Evolutionary conservation across 2,888 invertebrate genomes (phyloP), one percentile per base, ranked within the genome.

Genomic region (Conops quadrifasciatus): DNA sequence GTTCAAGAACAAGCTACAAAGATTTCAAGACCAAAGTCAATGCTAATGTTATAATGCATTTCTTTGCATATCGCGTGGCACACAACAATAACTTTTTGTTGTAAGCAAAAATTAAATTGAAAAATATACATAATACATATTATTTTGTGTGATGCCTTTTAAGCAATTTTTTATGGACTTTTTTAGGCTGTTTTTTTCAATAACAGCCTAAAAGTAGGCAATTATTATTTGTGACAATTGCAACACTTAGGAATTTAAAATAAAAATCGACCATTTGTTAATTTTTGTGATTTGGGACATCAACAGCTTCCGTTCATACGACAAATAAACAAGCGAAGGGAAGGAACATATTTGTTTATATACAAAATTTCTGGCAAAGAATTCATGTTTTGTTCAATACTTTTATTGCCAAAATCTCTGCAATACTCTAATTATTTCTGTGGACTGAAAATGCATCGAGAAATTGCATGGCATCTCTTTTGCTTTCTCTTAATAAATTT

Each of bases 341-440:
- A n/a, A n/a, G n/a, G n/a, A n/a, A n/a, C n/a, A n/a, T n/a, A n/a
- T 69, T 63, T 69, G 68, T 69, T 69, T 69, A 69, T 69, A 16
- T 67, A 11, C 24, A 15, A 45, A 15, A 58, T 47, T 60, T 4
- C 63, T 70, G 64, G 56, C 70, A 70, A 26, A 19, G 24, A 58
- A 64, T 21, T 13, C 58, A 70, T 70, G 70, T 70, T 70, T 70
- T 70, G 21, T 62, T 60, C 49, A 62, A 36, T 49, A 53, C 47
- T 51, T 68, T 36, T 9, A 49, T 53, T 15, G 13, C 30, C 13
- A 30, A 62, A 28, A 30, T 62, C n/a, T 62, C 60, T 15, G n/a
- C 60, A 21, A 62, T 30, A 28, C 19, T 30, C 36, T 62, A 16
- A n/a, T 36, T 62, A 5, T 36, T 36, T 36, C 19, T n/a, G 30